Evolutionary conservation across 2,888 invertebrate genomes (phyloP).

Genomic region (Cryptocephalus moraei): DNA sequence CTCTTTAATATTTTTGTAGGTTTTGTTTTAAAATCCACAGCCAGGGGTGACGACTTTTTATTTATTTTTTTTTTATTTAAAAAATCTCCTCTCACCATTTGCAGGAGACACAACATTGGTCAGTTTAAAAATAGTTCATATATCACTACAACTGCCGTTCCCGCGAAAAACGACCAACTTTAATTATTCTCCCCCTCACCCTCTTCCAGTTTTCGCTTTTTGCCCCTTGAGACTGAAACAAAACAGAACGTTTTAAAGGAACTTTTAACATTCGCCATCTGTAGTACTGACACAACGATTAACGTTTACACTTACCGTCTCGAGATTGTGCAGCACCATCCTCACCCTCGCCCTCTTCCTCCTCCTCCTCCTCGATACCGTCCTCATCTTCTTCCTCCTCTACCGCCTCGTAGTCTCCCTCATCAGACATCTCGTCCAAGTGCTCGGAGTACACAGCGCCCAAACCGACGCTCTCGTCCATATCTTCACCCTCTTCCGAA

Average conservation of each 20-base stretch:
- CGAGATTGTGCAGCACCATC: slow-evolving; percentile 27
- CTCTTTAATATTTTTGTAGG: slow-evolving; percentile 3
- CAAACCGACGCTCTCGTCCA: slow-evolving; percentile 37
- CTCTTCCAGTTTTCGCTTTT: slow-evolving; percentile 65
- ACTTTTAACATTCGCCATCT: too few relatives aligned
- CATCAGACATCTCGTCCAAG: slow-evolving; percentile 47
- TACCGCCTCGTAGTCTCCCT: slow-evolving; percentile 43
- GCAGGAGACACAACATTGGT: slow-evolving; percentile 29
- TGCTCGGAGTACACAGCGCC: slow-evolving; percentile 41
- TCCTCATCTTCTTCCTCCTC: slow-evolving; percentile 38
- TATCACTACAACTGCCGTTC: slow-evolving; percentile 20
- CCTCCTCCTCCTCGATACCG: slow-evolving; percentile 36
- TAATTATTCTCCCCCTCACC: slow-evolving; percentile 40
- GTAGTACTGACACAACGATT: not conserved
- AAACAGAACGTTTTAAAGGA: not conserved
- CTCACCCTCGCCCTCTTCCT: slow-evolving; percentile 31
- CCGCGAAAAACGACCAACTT: slow-evolving; percentile 6
- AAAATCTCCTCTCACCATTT: slow-evolving; percentile 24
- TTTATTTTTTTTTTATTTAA: slow-evolving; percentile 2
- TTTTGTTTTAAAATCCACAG: slow-evolving; percentile 26
- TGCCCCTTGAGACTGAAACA: slow-evolving; percentile 50
- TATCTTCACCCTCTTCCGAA: slow-evolving; percentile 46
- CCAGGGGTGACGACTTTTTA: slow-evolving; percentile 21
- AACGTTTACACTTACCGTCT: slow-evolving; percentile 31
- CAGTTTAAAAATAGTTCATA: slow-evolving; percentile 21